Evolutionary conservation across 2,888 invertebrate genomes (phyloP).

Genomic region (Ferdinandea cuprea): DNA sequence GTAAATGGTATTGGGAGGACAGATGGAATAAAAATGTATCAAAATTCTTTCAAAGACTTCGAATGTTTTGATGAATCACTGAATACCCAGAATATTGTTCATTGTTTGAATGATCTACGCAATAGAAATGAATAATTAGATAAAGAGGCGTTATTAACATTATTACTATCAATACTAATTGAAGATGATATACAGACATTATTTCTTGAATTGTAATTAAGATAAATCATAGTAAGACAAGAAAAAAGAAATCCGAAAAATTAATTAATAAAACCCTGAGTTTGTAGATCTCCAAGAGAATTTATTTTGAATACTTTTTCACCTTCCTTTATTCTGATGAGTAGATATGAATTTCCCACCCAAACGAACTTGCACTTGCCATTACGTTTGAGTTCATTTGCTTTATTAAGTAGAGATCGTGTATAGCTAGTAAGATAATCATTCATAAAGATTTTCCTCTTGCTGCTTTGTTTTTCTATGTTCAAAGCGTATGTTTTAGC

Average conservation of each 20-base stretch:
- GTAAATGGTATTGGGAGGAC: conserved; percentile 3
- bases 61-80: conserved; percentile 9
- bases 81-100: conserved; percentile 35
- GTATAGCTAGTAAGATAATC: too few species aligned
- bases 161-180: neutral
- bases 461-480: conserved; percentile 3
- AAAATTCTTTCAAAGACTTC: too few species aligned
- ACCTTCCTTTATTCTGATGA: conserved; percentile 31
- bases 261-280: neutral
- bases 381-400: conserved; percentile 30
- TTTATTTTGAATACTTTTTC: conserved; percentile 7
- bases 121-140: conserved; percentile 15
- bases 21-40: too few species aligned
- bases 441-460: too few species aligned
- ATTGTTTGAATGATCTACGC: conserved; percentile 28
- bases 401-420: conserved; percentile 19
- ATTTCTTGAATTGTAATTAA: too few species aligned
- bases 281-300: conserved; percentile 17
- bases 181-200: too few species aligned
- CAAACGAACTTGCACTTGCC: too few species aligned
- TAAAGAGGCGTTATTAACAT: neutral
- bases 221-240: neutral
- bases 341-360: conserved; percentile 22
- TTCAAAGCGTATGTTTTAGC: too few species aligned
- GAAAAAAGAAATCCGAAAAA: neutral